phyloP scores from a whole-genome alignment of 2,888 invertebrate genomes.

The Epirrita christyi region DNA sequence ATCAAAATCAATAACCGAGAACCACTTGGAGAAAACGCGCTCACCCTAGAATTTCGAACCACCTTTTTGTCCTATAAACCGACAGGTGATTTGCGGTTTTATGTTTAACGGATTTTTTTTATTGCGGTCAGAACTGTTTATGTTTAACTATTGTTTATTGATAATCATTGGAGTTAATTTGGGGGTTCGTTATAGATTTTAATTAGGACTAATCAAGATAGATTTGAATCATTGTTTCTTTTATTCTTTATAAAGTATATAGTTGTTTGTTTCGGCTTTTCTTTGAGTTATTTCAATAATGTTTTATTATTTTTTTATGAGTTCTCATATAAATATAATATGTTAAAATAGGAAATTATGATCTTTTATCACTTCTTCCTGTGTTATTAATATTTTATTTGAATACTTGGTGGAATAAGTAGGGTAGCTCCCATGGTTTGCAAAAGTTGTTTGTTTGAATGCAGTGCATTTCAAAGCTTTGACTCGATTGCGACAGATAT shows the following conservation, averaged over 20 bases:
- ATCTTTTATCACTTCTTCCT: background rate
- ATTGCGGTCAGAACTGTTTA: slow-evolving; percentile 37
- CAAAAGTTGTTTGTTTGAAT: background rate
- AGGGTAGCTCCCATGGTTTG: background rate
- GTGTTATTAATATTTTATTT: background rate
- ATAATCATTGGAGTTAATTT: slow-evolving; percentile 33
- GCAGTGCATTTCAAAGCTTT: background rate
- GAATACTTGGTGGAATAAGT: background rate
- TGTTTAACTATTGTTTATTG: slow-evolving; percentile 34
- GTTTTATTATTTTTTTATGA: background rate
- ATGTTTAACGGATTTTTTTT: slow-evolving; percentile 39
- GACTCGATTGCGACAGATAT: slow-evolving; percentile 51
- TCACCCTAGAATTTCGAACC: slow-evolving; percentile 20
- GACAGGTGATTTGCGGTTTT: slow-evolving; percentile 40
- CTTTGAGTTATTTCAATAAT: slow-evolving; percentile 4
- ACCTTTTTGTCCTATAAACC: slow-evolving; percentile 26
- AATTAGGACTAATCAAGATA: slow-evolving; percentile 29
- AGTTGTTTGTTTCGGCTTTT: slow-evolving; percentile 17
- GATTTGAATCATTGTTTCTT: slow-evolving; percentile 27
- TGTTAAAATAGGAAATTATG: too few relatives aligned
- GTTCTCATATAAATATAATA: background rate
- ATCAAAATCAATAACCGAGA: slow-evolving; percentile 1
- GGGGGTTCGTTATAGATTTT: slow-evolving; percentile 31
- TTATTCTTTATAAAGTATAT: slow-evolving; percentile 8
- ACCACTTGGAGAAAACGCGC: slow-evolving; percentile 3